Evolutionary conservation across 2,797 vertebrate genomes (phyloP).

Genomic region (Propithecus deckenii): DNA sequence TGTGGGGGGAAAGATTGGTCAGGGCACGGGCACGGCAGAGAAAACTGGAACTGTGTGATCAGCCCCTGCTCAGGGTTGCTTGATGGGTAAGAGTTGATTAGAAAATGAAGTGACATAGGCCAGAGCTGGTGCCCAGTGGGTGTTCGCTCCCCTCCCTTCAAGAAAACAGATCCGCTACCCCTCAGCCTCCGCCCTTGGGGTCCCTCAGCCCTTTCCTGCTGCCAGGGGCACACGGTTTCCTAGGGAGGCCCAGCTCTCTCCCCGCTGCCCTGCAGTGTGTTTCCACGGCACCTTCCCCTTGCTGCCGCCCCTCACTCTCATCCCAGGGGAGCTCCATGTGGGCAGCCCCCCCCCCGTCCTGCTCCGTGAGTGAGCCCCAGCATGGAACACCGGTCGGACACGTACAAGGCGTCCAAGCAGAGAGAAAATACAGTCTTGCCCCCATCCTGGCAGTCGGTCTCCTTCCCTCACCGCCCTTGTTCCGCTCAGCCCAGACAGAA

Average conservation of each 20-base stretch:
- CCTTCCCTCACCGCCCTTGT: no score
- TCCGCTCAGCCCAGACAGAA: background rate
- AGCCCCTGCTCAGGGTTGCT: background rate
- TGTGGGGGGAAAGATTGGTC: no score
- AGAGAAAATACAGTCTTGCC: background rate
- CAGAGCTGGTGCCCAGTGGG: background rate
- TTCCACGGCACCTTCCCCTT: background rate
- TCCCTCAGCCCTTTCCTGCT: background rate
- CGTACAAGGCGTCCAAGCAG: background rate
- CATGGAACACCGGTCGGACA: background rate
- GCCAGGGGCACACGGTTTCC: background rate
- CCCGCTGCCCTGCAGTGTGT: rapidly evolving
- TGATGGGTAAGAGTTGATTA: background rate
- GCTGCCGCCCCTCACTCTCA: background rate
- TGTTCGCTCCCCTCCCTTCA: background rate
- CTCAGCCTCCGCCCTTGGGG: background rate
- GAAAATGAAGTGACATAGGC: background rate
- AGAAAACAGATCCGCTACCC: background rate
- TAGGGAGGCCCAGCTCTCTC: background rate
- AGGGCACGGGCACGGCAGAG: background rate
- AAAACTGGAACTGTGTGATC: rapidly evolving
- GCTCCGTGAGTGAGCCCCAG: background rate
- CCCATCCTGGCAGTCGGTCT: background rate
- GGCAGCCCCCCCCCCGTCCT: background rate
- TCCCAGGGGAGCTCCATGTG: rapidly evolving